These are phyloP conservation scores for Scolopax rusticola DNA, from an alignment of 2,797 vertebrate genomes.

Conservation along the genomic window DNA sequence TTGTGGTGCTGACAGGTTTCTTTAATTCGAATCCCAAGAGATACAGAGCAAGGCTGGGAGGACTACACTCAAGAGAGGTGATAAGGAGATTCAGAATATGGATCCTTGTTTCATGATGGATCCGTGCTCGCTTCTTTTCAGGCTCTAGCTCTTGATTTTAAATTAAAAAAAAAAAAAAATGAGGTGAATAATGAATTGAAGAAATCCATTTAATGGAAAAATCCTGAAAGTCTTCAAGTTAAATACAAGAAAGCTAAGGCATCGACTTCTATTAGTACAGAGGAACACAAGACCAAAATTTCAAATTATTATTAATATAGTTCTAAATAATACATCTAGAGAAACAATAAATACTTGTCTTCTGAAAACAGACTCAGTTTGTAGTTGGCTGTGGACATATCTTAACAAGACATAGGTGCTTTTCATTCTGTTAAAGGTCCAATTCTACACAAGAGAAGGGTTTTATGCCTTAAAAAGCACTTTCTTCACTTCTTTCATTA, in stretches of 20 bases:
- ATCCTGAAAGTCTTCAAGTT: not conserved
- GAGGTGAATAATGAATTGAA: not conserved
- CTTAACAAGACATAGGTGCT: not conserved
- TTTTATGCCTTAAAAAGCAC: not conserved
- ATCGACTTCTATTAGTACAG: not conserved
- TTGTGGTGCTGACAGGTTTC: slow-evolving; percentile 94
- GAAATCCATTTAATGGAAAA: not conserved
- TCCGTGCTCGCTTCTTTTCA: slow-evolving; percentile 84
- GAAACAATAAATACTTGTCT: not conserved
- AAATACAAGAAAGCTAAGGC: not conserved
- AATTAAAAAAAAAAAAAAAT: not conserved
- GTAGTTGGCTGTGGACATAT: not conserved
- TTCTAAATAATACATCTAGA: not conserved
- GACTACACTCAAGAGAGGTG: slow-evolving; percentile 93
- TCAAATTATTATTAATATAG: not conserved
- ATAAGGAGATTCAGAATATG: slow-evolving; percentile 97
- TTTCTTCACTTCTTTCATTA: not conserved
- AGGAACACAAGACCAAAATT: not conserved
- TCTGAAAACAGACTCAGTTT: not conserved
- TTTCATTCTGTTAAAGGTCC: not conserved
- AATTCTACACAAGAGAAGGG: not conserved
- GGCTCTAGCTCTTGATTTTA: slow-evolving; percentile 81
- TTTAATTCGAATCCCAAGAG: slow-evolving; percentile 95
- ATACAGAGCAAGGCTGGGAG: slow-evolving; percentile 93
- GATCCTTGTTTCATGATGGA: slow-evolving; percentile 93